phyloP scores from a whole-genome alignment of 2,888 invertebrate genomes.

The Cheilosia soror region DNA sequence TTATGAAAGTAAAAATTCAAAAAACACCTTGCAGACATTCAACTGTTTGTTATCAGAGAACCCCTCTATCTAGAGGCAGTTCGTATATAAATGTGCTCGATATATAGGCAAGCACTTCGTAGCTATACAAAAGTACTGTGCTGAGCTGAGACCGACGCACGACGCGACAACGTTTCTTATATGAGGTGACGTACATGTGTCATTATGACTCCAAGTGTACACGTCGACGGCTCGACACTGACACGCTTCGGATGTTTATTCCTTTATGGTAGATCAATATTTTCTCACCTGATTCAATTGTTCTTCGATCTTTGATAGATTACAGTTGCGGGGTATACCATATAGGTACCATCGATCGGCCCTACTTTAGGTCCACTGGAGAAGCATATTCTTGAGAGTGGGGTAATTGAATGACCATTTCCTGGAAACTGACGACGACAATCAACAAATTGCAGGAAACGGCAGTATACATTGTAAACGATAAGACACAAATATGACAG shows the following conservation, averaged over 20 bases:
- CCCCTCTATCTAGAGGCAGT: constrained; percentile 56
- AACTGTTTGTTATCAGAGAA: constrained; percentile 67
- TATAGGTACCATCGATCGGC: constrained; percentile 10
- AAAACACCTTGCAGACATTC: constrained; percentile 40
- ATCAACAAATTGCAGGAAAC: constrained; percentile 39
- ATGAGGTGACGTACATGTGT: constrained; percentile 49
- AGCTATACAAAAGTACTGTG: neutral
- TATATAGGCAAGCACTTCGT: constrained; percentile 11
- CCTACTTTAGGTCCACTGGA: too few relatives aligned
- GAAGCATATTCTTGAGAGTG: neutral
- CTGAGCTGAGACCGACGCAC: neutral
- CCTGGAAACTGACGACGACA: neutral
- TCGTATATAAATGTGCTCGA: constrained; percentile 32
- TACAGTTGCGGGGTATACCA: constrained; percentile 29
- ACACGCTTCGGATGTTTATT: constrained; percentile 42
- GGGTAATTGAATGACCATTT: neutral
- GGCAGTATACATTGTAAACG: constrained; percentile 20
- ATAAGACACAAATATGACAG: constrained; percentile 44
- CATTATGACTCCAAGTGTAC: constrained; percentile 49
- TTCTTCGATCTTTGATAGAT: constrained; percentile 48
- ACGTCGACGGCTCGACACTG: constrained; percentile 63
- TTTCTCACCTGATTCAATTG: constrained; percentile 69
- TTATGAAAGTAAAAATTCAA: constrained; percentile 57
- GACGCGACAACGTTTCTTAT: neutral
- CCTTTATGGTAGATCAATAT: constrained; percentile 60